Base-by-base conservation (phyloP, 1,140 invertebrate genomes). In the Helicoverpa armigera region DNA sequence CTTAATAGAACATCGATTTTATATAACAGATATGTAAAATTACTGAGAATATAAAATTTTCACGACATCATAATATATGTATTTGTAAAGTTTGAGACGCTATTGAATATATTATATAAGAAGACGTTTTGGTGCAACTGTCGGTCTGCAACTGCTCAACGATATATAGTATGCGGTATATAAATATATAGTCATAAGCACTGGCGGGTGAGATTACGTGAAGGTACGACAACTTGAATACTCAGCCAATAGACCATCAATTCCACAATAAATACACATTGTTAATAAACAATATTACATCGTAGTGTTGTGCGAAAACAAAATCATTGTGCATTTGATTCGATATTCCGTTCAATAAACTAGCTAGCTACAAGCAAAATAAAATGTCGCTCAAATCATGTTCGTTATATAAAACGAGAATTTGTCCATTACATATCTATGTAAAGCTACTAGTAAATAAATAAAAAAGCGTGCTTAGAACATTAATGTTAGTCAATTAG, bases 241-340 rank as follows among this genome's bases (percentile, higher is more conserved):
- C 14, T 23, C 56, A 58, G 13, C 31, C 75, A 53, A 63, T 63
- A 67, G 53, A 31, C 56, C 67, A 60, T 84, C 81, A 85, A 84
- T 81, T 82, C 81, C 81, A 82, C 80, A 84, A 76, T 75, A 83
- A 81, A 73, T 61, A 80, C 56, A 54, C 58, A 70, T 43, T 80
- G 48, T 78, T 79, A 80, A 67, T 48, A 70, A 80, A 82, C 61
- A 81, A 69, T 61, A 61, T 31, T 77, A 82, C 77, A 61, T 63
- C 54, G 48, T 76, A 29, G 50, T 77, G 60, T 85, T 83, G 79
- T 85, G 84, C 84, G 81, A 81, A 16, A 80, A 82, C 31, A 79
- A 83, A 72, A 78, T 74, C 61, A 80, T 81, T 82, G 85, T 86
- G 85, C 85, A 80, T 82, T 77, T 76, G 79, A 80, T 82, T 83